Evolutionary conservation across 1,140 invertebrate genomes (phyloP).

Genomic region (Sycobia sp.): DNA sequence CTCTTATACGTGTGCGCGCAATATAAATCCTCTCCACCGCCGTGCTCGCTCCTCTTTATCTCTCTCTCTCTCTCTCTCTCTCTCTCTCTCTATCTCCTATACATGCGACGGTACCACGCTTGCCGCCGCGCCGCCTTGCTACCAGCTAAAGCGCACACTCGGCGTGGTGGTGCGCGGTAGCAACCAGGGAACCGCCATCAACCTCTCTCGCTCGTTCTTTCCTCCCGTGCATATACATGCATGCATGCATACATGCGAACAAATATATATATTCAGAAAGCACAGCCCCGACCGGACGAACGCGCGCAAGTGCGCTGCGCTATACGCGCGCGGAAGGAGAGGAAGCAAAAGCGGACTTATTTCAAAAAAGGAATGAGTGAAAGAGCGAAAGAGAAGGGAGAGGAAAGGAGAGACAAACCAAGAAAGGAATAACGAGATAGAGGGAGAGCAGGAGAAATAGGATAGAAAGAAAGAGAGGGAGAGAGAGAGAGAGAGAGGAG

Average conservation of each 20-base stretch:
- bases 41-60: background rate
- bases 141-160: background rate
- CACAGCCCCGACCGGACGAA: no score
- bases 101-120: no score
- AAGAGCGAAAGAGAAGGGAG: background rate
- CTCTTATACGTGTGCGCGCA: slow-evolving; percentile 39
- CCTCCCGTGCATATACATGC: background rate
- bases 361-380: background rate
- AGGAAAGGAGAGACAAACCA: slow-evolving; percentile 7
- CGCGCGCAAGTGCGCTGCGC: no score
- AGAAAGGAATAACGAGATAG: slow-evolving; percentile 31
- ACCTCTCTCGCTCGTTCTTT: slow-evolving; percentile 13
- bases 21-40: slow-evolving; percentile 20
- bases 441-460: slow-evolving; percentile 1
- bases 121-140: slow-evolving; percentile 12
- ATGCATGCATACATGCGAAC: no score
- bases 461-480: slow-evolving; percentile 29
- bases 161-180: slow-evolving; percentile 10
- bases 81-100: background rate
- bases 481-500: slow-evolving; percentile 7
- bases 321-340: no score
- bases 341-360: background rate
- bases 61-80: slow-evolving; percentile 13
- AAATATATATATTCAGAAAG: no score
- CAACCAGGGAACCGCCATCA: slow-evolving; percentile 19